phyloP scores from a whole-genome alignment of 1,140 invertebrate species.

The Scaptomyza montana region DNA sequence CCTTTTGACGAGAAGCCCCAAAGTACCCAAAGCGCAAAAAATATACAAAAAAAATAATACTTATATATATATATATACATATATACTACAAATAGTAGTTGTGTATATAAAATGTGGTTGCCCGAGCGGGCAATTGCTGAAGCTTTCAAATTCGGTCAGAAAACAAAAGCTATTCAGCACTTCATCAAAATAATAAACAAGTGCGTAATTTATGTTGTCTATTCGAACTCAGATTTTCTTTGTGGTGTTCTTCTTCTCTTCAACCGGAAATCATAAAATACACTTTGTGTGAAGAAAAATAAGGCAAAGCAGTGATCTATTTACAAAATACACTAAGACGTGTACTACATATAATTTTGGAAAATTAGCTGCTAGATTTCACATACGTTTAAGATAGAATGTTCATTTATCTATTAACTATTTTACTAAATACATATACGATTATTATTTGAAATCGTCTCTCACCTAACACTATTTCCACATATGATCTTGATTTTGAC shows the following conservation, averaged over 20 bases:
- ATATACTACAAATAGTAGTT: neutral
- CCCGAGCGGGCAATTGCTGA: conserved; percentile 48
- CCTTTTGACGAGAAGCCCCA: conserved; percentile 37
- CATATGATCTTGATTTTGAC: neutral
- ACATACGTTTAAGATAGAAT: no score
- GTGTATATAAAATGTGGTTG: conserved; percentile 22
- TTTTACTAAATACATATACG: no score
- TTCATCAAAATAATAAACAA: conserved; percentile 71
- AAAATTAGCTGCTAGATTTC: no score
- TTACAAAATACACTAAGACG: no score
- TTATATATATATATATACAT: neutral
- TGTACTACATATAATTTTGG: no score
- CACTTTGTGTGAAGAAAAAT: neutral
- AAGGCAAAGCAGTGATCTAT: neutral
- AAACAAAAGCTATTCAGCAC: conserved; percentile 55
- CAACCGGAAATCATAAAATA: conserved; percentile 5
- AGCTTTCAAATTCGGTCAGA: conserved; percentile 30
- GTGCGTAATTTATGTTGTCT: conserved; percentile 43
- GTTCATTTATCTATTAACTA: no score
- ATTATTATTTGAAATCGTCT: no score
- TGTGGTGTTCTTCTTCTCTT: conserved; percentile 29
- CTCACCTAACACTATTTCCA: no score
- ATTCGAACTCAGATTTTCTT: conserved; percentile 3
- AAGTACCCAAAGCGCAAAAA: conserved; percentile 10
- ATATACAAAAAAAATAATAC: neutral